Base-by-base conservation (phyloP, 2,797 vertebrate genomes). In the Triplophysa bombifrons region DNA sequence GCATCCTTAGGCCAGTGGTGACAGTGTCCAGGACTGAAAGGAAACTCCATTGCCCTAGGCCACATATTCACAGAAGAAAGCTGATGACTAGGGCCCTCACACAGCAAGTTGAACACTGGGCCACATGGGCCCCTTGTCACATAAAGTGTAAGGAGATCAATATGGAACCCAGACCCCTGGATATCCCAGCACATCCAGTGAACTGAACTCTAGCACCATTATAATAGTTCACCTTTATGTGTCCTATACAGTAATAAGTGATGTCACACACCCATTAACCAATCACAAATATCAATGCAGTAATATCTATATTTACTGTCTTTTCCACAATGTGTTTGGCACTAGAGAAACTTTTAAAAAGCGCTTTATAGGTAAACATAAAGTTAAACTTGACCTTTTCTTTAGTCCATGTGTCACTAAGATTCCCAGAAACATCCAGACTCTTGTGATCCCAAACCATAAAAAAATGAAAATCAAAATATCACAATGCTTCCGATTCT, bases 401-500 rank as follows among this genome's bases (percentile, higher is more conserved):
- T 34, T 34, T 38, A 38, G 34, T 38, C 34, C 34, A 8, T 38
- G 4, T 38, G 6, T 38, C 76, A 78, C 80, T 81, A 69, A 12
- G 38, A 68, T 70, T 77, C 67, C 70, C 71, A 56, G 65, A 55
- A 74, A 63, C 69, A 60, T 60, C 25, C 69, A 41, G 61, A 44
- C 69, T 78, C 22, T 10, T 34, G 46, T 19, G 38, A 76, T 69
- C 66, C 73, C 67, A 17, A 68, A 50, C 22, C 56, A 69, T 50
- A 41, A 79, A 44, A 34, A 79, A 44, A 34, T 34, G 50, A 55
- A 76, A 81, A 81, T 79, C 63, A 73, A 53, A 65, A 78, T 73
- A 69, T 63, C 20, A 63, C 51, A 25, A 70, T 70, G 60, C 60
- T 12, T 55, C 16, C 63, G 34, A 67, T 44, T 56, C 19, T 41